Base-by-base conservation (phyloP, 2,888 invertebrate species). In the Agapetus fuscipes region DNA sequence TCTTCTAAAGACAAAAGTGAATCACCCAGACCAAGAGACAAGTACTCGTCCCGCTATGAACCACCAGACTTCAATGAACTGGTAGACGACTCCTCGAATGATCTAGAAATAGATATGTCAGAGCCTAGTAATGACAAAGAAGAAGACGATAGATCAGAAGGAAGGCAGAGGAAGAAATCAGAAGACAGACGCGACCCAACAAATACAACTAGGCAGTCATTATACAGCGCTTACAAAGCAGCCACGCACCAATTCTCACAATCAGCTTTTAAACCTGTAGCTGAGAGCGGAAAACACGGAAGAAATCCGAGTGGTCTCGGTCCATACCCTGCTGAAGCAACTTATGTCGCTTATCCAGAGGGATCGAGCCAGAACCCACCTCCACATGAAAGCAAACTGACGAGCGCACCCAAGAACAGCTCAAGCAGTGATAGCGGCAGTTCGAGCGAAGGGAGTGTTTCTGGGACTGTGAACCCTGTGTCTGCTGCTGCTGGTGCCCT, bases 261-360 rank as follows among this genome's bases (percentile, higher is more conserved):
- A 34, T 86, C 87, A 0, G 86, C 87, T 1, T 87, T 88, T 56
- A 79, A 85, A 54, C 86, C 85, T 7, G 85, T 80, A 3, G 70
- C 73, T 11, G 80, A 81, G 51, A 75, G 78, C 17, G 60, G 67
- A 40, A 79, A 81, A 51, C 69, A 71, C 45, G 51, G 62, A 56
- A 50, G 62, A 26, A 60, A 64, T 31, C 66, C 71, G 2, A 65
- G 60, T 14, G 66, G 60, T 14, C 56, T 75, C 30, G 76, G 76
- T 10, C 76, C 77, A 0, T 76, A 71, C 51, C 76, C 76, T 2
- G 81, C 80, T n/a, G 79, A 82, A 48, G 82, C 76, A 2, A 77
- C 83, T 4, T 84, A 83, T 52, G 82, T 83, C 1, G 82, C 81
- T 1, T 82, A 80, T 54, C 80, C 81, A 10, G 67, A 71, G 20